Evolutionary conservation across 2,888 invertebrate species (phyloP), one percentile per base, ranked within the genome.

Genomic region (Leucozona laternaria): DNA sequence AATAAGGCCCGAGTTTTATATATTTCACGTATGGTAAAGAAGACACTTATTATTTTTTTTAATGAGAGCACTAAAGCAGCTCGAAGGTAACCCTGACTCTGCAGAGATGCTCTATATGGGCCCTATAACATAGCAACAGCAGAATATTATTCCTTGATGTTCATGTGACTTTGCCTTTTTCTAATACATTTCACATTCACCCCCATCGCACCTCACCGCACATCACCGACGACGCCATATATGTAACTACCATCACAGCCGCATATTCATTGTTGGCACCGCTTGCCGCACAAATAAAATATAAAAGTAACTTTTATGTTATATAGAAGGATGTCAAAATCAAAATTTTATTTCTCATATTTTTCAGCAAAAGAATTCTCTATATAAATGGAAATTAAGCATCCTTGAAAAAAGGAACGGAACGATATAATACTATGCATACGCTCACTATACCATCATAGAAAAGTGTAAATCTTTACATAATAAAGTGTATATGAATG

Each of bases 311-410:
- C 22, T 28, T 68, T 68, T 53, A 80, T 75, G 77, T 68, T 53
- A 80, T 75, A 80, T 68, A 81, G 77, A 78, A 73, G 77, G 85
- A 85, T 81, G 85, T 85, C 77, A 85, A 81, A 85, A 62, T 85
- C 40, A 81, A 85, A 85, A 81, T 85, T 85, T 85, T 85, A 85
- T 85, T 81, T 85, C 60, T 77, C 68, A 85, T 72, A 80, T 81
- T 80, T 84, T 71, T n/a, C 31, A 68, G 45, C 40, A 76, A 62
- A 57, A 34, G 37, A 25, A 43, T 1, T 64, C 17, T 64, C 7
- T 45, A 64, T 34, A 50, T 53, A 68, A 77, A 85, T 81, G 77
- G 77, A 81, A 81, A 85, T 85, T 78, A 81, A 81, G 85, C 57
- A 85, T 85, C 85, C 81, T 85, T 81, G 77, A 81, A 77, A 72